A percentile compares a stretch with the other conserved stretches of the same genome.
Conservation (phyloP, 2,888 invertebrate genomes). For the Callinectes sapidus region DNA sequence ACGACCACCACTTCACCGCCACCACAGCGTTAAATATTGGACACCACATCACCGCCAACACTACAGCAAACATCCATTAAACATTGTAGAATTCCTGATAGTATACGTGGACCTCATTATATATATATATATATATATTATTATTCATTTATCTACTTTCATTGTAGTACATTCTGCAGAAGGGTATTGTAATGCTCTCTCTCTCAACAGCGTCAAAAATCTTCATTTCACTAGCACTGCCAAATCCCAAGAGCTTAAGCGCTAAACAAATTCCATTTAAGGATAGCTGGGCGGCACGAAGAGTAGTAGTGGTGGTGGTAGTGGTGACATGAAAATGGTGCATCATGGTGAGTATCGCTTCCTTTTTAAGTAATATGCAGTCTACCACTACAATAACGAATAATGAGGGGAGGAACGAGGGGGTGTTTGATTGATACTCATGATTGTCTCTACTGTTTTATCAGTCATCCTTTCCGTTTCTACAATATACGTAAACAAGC, state of each 20-base stretch:
- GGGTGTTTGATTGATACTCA: background rate
- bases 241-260: no score
- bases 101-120: no score
- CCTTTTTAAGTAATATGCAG: background rate
- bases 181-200: no score
- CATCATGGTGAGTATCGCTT: background rate
- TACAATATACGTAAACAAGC: conserved; percentile 23
- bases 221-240: no score
- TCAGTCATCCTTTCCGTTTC: background rate
- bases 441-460: background rate
- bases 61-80: background rate
- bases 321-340: background rate
- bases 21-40: background rate
- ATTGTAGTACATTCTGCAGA: no score
- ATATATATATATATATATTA: no score
- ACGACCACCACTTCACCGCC: background rate
- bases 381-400: background rate
- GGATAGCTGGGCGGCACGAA: no score
- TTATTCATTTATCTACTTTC: no score
- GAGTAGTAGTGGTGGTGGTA: background rate
- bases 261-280: no score
- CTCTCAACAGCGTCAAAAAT: no score
- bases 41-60: no score
- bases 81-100: background rate
- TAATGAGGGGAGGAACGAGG: background rate